A percentile compares a stretch with the other conserved stretches of the same genome.
Conservation (phyloP, 2,113 vertebrate genomes). For the Istiophorus platypterus region DNA sequence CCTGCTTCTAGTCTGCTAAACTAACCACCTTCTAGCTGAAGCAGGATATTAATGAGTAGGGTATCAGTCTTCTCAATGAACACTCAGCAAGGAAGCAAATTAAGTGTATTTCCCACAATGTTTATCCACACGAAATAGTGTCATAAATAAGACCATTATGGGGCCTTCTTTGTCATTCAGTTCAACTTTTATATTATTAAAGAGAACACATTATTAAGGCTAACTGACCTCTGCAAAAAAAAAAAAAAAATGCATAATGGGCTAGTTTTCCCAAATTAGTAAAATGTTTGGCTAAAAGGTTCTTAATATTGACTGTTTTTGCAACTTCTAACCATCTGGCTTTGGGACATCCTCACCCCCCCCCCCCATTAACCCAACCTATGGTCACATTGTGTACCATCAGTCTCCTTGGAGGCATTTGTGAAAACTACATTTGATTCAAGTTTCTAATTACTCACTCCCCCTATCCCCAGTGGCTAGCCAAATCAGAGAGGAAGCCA, state of each 20-base stretch:
- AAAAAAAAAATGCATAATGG: background rate
- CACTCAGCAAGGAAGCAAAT: too few relatives aligned
- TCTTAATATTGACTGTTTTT: background rate
- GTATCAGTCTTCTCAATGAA: background rate
- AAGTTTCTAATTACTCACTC: conserved; percentile 73
- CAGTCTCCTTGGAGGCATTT: conserved; percentile 48
- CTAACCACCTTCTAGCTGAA: background rate
- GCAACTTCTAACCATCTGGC: conserved; percentile 17
- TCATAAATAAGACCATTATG: too few relatives aligned
- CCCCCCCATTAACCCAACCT: conserved; percentile 32
- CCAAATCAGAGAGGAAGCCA: conserved; percentile 71
- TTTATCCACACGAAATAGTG: too few relatives aligned
- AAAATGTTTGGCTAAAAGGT: background rate
- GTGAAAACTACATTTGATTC: conserved; percentile 69
- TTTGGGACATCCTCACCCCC: conserved; percentile 27
- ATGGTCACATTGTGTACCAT: conserved; percentile 36
- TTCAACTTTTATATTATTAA: too few relatives aligned
- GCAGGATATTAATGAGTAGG: background rate
- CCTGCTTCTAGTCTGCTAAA: background rate
- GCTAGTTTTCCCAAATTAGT: background rate
- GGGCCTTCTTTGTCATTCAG: too few relatives aligned
- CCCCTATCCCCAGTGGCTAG: conserved; percentile 69
- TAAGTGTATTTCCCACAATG: too few relatives aligned
- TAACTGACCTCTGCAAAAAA: background rate
- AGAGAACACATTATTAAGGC: background rate